phyloP scores from a whole-genome alignment of 2,113 vertebrate species.

The Dicentrarchus labrax region DNA sequence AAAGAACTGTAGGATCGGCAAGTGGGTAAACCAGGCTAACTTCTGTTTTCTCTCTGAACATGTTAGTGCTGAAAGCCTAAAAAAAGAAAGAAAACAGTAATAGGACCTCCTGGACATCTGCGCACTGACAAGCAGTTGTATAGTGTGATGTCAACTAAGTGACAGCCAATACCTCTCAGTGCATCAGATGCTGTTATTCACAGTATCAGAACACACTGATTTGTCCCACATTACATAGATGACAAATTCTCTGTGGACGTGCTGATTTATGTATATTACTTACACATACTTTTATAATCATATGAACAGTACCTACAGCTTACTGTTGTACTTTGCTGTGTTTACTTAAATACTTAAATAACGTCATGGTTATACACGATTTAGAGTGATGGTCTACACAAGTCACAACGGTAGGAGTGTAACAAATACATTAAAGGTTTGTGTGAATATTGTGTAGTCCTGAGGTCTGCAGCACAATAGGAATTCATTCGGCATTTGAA shows the following conservation, averaged over 20 bases:
- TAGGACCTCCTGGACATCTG: constrained; percentile 12
- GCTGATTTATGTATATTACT: background rate
- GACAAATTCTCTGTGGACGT: background rate
- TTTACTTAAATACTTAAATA: background rate
- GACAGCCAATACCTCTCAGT: constrained; percentile 6
- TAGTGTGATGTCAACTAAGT: constrained; percentile 15
- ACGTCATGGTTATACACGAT: background rate
- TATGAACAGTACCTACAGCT: background rate
- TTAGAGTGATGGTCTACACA: background rate
- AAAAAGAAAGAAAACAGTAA: constrained; percentile 9
- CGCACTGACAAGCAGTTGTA: constrained; percentile 13
- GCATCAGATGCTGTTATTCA: constrained; percentile 39
- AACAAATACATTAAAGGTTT: background rate
- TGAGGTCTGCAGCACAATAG: constrained; percentile 13
- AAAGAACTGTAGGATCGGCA: constrained; percentile 39
- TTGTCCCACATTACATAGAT: background rate
- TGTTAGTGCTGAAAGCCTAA: constrained; percentile 21
- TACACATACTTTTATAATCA: background rate
- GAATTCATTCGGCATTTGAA: constrained; percentile 23
- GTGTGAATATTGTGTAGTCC: background rate
- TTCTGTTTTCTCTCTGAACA: constrained; percentile 39
- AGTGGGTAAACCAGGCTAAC: constrained; percentile 30
- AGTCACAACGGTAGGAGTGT: background rate
- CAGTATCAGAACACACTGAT: constrained; percentile 8
- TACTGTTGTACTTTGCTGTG: background rate